Evolutionary conservation across 2,888 invertebrate species (phyloP), one percentile per base, ranked within the genome.

Genomic region (Dysmachus trigonus): DNA sequence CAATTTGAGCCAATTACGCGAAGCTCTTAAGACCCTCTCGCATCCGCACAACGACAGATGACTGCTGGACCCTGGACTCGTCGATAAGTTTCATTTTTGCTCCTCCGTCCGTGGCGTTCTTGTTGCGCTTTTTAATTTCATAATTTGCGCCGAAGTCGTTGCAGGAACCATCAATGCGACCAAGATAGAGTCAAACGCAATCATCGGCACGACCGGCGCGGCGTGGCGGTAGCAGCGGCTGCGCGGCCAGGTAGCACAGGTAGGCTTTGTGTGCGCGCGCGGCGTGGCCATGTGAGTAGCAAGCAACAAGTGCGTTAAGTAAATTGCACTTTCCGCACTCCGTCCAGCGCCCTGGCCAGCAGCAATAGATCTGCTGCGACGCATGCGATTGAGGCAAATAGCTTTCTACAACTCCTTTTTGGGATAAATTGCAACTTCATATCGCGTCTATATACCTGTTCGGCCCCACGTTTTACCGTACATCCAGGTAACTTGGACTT

Each of bases 371-470:
- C 83, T 83, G 51, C 72, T 30, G 53, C 27, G 83, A 83, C 83
- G 83, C 83, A 83, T 83, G 72, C 33, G 85, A 89, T 89, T 89
- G 88, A 89, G 88, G 88, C 89, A 89, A 89, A 89, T 89, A 89
- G 89, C 89, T 89, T 89, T 89, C 89, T 89, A 89, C 87, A 89
- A 89, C 87, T 89, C 89, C 89, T 89, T 89, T 89, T 89, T 88
- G 89, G 89, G 87, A 88, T 88, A 89, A 89, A 89, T 88, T 88
- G 88, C 88, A 88, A 88, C 87, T 88, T 88, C 88, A 86, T 71
- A 83, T 74, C 77, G 51, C 41, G 33, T 85, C 13, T 86, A 41
- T 86, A 41, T 85, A 51, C 73, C 72, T 53, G 86, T 27, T 72
- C 62, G 73, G 51, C 33, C 51, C 62, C 62, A 53, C 35, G 81